Evolutionary conservation across 2,113 vertebrate species (phyloP).

Genomic region (Terrapene triunguis): DNA sequence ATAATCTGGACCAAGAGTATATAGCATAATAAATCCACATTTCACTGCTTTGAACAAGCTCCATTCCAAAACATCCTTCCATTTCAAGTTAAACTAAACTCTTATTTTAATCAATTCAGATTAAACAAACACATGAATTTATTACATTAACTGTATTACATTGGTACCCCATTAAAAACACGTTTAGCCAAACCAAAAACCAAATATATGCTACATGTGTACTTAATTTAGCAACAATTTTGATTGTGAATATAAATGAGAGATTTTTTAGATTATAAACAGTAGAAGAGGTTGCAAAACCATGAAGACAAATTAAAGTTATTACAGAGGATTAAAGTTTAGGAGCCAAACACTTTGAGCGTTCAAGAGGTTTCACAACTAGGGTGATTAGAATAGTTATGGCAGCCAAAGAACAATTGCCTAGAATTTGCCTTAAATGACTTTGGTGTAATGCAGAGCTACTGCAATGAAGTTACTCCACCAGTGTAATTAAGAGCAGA

Average conservation of each 20-base stretch:
- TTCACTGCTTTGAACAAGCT: not conserved
- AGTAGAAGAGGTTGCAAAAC: conserved; percentile 15
- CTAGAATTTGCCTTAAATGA: not conserved
- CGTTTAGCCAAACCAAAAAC: not conserved
- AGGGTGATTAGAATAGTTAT: not conserved
- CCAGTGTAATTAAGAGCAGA: not conserved
- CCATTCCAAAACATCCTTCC: not conserved
- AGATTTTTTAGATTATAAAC: not conserved
- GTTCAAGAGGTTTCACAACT: conserved; percentile 52
- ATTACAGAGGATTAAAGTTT: conserved; percentile 53
- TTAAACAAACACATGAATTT: not conserved
- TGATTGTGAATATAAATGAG: not conserved
- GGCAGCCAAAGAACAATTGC: not conserved
- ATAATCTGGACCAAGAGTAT: not conserved
- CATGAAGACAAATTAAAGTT: conserved; percentile 40
- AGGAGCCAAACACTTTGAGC: conserved; percentile 56
- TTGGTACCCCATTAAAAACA: not conserved
- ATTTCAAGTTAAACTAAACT: not conserved
- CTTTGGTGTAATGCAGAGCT: not conserved
- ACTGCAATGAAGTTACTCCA: not conserved
- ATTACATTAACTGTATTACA: too few relatives aligned
- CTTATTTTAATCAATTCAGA: not conserved
- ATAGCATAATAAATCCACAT: not conserved
- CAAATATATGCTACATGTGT: not conserved
- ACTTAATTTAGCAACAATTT: not conserved